Evolutionary conservation across 2,113 vertebrate species (phyloP).

Genomic region (Dasyornis broadbenti): DNA sequence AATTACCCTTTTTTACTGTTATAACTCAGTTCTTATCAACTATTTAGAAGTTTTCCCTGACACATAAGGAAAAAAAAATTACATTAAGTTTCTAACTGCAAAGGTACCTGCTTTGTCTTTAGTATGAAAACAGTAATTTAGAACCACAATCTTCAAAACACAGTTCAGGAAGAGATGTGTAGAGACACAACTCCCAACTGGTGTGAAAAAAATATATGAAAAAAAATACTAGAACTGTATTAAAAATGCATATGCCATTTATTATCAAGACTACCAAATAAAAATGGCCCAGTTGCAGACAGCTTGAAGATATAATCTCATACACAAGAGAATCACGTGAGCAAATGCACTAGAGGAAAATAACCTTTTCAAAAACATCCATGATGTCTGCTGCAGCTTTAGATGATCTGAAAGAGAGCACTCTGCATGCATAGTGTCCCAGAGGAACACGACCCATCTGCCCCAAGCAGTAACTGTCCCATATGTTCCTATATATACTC

Average conservation of each 20-base stretch:
- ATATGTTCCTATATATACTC: background rate
- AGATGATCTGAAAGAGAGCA: background rate
- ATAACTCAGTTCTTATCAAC: background rate
- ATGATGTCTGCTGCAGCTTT: background rate
- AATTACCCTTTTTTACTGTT: background rate
- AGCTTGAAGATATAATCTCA: background rate
- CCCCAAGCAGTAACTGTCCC: background rate
- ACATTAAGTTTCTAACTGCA: background rate
- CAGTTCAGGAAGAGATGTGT: background rate
- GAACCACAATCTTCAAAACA: background rate
- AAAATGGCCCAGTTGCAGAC: background rate
- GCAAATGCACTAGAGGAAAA: background rate
- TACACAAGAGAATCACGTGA: background rate
- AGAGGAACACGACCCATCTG: conserved; percentile 41
- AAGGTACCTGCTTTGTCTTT: background rate
- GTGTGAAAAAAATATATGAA: background rate
- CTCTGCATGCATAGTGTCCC: background rate
- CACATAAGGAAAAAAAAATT: background rate
- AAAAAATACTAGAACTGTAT: background rate
- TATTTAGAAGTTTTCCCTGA: background rate
- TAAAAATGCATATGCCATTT: conserved; percentile 26
- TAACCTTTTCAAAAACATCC: background rate
- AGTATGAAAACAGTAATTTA: background rate
- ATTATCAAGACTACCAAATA: background rate
- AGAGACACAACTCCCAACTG: background rate